A percentile compares a stretch with the other conserved stretches of the same genome.
phyloP scores from a whole-genome alignment of 2,888 invertebrate genomes.

The Zonitis immaculata region DNA sequence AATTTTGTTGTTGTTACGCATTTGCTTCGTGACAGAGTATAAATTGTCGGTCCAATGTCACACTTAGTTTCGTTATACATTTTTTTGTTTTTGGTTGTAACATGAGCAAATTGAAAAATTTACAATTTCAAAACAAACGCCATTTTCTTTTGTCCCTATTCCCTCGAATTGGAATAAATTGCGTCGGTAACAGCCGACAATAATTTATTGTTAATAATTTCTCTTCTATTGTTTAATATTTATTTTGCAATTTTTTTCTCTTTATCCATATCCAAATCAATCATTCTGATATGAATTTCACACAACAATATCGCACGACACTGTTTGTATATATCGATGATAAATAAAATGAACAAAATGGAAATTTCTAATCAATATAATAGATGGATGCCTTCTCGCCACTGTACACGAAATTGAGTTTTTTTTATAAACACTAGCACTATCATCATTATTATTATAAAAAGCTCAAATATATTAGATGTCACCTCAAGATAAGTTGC shows the following conservation, averaged over 20 bases:
- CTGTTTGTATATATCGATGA: background rate
- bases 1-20: too few relatives aligned
- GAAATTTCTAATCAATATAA: background rate
- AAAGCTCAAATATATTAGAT: slow-evolving; percentile 25
- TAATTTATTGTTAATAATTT: too few relatives aligned
- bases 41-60: background rate
- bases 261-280: background rate
- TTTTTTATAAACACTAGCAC: too few relatives aligned
- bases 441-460: too few relatives aligned
- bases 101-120: background rate
- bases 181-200: too few relatives aligned
- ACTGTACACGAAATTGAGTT: too few relatives aligned
- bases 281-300: slow-evolving; percentile 12
- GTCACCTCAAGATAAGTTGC: slow-evolving; percentile 38
- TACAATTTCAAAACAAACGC: background rate
- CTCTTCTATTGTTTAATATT: too few relatives aligned
- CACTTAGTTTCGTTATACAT: background rate
- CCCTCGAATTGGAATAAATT: too few relatives aligned
- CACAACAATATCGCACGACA: slow-evolving; percentile 1
- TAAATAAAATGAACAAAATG: background rate
- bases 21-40: too few relatives aligned
- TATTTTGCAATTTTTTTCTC: too few relatives aligned
- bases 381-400: background rate
- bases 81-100: background rate
- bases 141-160: too few relatives aligned